Percentiles rank a stretch among this genome's conserved stretches.
Evolutionary conservation across 2,113 vertebrate genomes (phyloP).

Genomic region (Scortum barcoo): DNA sequence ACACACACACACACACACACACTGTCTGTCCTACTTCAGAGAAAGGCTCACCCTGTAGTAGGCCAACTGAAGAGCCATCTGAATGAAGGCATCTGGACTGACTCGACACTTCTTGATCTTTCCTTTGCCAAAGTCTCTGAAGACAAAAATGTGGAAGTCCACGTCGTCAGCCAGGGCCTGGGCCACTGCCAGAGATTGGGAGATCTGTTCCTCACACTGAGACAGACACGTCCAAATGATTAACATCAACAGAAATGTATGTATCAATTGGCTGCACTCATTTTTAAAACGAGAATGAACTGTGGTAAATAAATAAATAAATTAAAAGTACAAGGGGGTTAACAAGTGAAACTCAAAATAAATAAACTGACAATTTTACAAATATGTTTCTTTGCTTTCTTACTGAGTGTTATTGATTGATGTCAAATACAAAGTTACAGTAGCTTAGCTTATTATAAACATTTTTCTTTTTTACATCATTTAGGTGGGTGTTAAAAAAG

Average conservation of each 20-base stretch:
- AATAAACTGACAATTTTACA: not conserved
- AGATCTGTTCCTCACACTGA: slow-evolving; percentile 83
- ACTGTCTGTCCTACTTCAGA: not conserved
- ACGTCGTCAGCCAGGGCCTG: slow-evolving; percentile 89
- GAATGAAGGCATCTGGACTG: slow-evolving; percentile 95
- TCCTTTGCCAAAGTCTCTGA: slow-evolving; percentile 91
- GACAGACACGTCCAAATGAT: slow-evolving; percentile 13
- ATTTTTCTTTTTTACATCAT: no score
- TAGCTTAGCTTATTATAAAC: not conserved
- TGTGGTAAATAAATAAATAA: not conserved
- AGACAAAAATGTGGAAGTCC: slow-evolving; percentile 89
- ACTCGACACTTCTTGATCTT: slow-evolving; percentile 91
- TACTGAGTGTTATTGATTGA: not conserved
- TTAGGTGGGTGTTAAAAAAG: no score
- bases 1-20: not conserved
- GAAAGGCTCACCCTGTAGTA: slow-evolving; percentile 90
- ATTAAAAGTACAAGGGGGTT: not conserved
- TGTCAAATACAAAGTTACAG: not conserved
- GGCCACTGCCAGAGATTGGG: slow-evolving; percentile 87
- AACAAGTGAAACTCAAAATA: not conserved
- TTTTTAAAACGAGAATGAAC: not conserved
- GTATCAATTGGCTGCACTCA: not conserved
- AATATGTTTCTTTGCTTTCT: not conserved
- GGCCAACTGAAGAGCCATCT: slow-evolving; percentile 93
- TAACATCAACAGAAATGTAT: not conserved